Percentiles rank a stretch among this genome's conserved stretches.
Evolutionary conservation across 2,797 vertebrate species (phyloP).

Genomic region (Lophius americanus): DNA sequence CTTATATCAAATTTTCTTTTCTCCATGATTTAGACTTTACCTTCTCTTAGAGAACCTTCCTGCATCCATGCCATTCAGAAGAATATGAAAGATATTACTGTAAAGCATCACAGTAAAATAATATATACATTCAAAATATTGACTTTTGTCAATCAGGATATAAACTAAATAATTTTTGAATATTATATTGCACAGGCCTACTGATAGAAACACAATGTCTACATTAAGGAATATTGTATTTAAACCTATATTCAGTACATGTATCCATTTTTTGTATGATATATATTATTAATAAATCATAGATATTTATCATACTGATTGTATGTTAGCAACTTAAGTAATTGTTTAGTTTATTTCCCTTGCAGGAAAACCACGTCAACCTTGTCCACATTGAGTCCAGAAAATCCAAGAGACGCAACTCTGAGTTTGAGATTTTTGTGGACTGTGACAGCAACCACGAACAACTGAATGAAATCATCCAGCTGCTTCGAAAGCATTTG

Average conservation of each 20-base stretch:
- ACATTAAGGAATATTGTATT: not conserved
- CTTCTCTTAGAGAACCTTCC: no score
- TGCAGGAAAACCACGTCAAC: slow-evolving; percentile 95
- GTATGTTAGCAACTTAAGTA: not conserved
- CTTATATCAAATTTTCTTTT: not conserved
- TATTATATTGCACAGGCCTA: not conserved
- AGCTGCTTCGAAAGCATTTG: slow-evolving; percentile 90
- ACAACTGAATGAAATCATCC: slow-evolving; percentile 93
- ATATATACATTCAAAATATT: no score
- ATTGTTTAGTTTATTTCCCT: slow-evolving; percentile 7
- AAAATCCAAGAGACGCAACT: slow-evolving; percentile 93
- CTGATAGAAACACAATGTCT: no score
- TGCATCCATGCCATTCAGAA: no score
- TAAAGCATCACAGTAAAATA: no score
- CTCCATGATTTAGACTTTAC: no score
- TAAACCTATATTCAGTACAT: not conserved
- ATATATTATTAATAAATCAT: no score
- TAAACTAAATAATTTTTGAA: no score
- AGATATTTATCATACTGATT: not conserved
- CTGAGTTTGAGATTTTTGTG: slow-evolving; percentile 97
- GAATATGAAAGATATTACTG: no score
- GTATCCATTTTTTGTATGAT: not conserved
- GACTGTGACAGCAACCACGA: slow-evolving; percentile 96
- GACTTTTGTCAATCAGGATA: no score
- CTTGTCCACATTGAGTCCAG: slow-evolving; percentile 97